Evolutionary conservation across 2,113 vertebrate species (phyloP), one percentile per base, ranked within the genome.

Genomic region (Lates calcarifer): DNA sequence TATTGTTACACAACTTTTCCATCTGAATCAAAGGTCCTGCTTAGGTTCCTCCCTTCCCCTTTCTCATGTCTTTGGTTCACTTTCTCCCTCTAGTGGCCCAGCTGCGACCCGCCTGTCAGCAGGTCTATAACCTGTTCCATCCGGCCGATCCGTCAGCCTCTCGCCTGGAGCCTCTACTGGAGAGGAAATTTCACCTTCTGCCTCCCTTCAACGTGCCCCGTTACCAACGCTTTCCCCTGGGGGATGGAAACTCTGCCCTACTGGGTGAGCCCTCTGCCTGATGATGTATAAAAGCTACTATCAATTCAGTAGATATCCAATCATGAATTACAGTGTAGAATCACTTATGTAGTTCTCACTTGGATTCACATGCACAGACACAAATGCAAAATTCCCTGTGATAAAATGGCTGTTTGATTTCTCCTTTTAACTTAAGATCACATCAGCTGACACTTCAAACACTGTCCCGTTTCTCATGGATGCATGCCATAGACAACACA

Each of bases 101-200:
- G 89, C 90, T 96, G 73, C 89, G 90, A 5, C 95, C 95, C 22
- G 94, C 95, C 37, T 99, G 98, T 1, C 96, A 97, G 79, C 98
- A 99, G 93, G 96, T 99, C 81, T 98, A 98, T 82, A 99, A 98
- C 89, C 94, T 99, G 83, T 99, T 99, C 95, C 97, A 98, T 0
- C 97, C 97, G 0, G 97, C 98, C 0, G 98, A 99, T 88, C 98
- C 97, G 70, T 98, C 97, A 0, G 97, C 98, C 82, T 98, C 96
- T n/a, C 97, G 97, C 60, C 94, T 98, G 47, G 98, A 99, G 91
- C 97, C 98, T 60, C 94, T 99, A 28, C 88, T 98, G 90, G 95
- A 96, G 91, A 95, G 96, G 60, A 94, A 95, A 77, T 98, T 99
- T 93, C 97, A 97, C 0, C 96, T 97, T 0, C 91, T 98, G 33